phyloP scores from a whole-genome alignment of 2,797 vertebrate genomes.

The Anisognathus igniventris region DNA sequence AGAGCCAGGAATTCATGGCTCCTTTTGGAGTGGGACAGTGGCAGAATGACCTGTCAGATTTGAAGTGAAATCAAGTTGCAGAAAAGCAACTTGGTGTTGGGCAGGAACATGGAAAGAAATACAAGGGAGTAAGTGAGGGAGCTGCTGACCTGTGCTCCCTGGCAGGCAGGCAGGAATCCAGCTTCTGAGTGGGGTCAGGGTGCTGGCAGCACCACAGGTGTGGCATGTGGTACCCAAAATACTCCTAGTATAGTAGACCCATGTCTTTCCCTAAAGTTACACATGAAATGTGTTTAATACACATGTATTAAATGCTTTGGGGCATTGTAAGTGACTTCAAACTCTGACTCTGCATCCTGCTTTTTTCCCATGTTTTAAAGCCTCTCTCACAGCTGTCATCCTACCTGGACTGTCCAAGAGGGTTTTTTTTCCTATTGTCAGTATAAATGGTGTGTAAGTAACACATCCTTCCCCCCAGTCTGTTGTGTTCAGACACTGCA shows the following conservation, averaged over 20 bases:
- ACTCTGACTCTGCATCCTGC: not conserved
- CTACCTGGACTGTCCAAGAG: not conserved
- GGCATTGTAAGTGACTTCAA: not conserved
- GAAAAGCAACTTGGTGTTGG: not conserved
- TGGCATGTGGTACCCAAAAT: not conserved
- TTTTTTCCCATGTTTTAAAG: not conserved
- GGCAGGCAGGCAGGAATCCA: not conserved
- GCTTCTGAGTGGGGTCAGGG: not conserved
- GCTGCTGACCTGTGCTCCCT: not conserved
- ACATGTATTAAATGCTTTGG: accelerated
- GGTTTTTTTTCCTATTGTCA: not conserved
- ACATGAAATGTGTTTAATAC: not conserved
- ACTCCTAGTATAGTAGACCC: not conserved
- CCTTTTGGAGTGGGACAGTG: not conserved
- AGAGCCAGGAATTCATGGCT: not conserved
- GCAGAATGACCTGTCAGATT: not conserved
- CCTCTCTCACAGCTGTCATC: not conserved
- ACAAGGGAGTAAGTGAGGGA: not conserved
- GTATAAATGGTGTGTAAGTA: not conserved
- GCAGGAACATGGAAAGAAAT: not conserved
- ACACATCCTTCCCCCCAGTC: not conserved
- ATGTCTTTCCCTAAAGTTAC: not conserved
- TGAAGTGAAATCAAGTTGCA: not conserved
- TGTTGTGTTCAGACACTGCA: not conserved
- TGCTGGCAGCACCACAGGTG: not conserved